Evolutionary conservation across 64 coral and sea anemone species (phyloP).

Genomic region (Dendrophyllia cribrosa): DNA sequence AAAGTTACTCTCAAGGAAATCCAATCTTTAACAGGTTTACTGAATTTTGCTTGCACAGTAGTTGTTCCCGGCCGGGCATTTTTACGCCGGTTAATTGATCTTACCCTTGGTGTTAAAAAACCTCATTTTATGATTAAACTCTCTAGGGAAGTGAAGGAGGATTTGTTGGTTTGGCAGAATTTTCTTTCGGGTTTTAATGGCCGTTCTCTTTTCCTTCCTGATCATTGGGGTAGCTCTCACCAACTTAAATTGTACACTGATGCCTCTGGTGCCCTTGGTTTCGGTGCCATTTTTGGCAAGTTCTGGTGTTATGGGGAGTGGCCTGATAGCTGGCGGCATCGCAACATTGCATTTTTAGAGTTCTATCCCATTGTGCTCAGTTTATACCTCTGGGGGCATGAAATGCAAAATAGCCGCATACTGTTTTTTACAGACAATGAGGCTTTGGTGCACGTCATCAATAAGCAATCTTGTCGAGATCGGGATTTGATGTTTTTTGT

Average conservation of each 20-base stretch:
- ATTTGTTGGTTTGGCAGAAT: slow-evolving; percentile 55
- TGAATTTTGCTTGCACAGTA: no score
- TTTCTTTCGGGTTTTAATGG: slow-evolving; percentile 72
- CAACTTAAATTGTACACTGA: slow-evolving; percentile 54
- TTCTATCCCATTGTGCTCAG: slow-evolving; percentile 65
- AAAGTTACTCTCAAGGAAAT: no score
- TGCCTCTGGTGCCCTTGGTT: slow-evolving; percentile 60
- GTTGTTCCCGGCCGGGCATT: no score
- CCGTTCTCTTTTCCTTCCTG: slow-evolving; percentile 66
- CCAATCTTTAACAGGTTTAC: no score
- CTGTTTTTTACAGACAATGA: slow-evolving; percentile 59
- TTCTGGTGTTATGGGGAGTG: slow-evolving; percentile 62
- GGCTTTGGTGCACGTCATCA: no score
- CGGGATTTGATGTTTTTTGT: slow-evolving; percentile 17
- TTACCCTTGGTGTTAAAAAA: slow-evolving; percentile 7
- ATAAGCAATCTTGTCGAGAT: slow-evolving; percentile 22
- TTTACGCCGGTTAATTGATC: slow-evolving; percentile 55
- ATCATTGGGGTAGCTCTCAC: slow-evolving; percentile 50
- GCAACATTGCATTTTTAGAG: slow-evolving; percentile 59
- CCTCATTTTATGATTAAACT: slow-evolving; percentile 18
- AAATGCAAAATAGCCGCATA: slow-evolving; percentile 34
- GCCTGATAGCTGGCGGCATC: slow-evolving; percentile 23
- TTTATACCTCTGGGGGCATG: slow-evolving; percentile 37
- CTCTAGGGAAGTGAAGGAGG: slow-evolving; percentile 22
- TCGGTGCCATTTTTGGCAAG: slow-evolving; percentile 63